Evolutionary conservation across 2,888 invertebrate species (phyloP).

Genomic region (Drosophila ochracea): DNA sequence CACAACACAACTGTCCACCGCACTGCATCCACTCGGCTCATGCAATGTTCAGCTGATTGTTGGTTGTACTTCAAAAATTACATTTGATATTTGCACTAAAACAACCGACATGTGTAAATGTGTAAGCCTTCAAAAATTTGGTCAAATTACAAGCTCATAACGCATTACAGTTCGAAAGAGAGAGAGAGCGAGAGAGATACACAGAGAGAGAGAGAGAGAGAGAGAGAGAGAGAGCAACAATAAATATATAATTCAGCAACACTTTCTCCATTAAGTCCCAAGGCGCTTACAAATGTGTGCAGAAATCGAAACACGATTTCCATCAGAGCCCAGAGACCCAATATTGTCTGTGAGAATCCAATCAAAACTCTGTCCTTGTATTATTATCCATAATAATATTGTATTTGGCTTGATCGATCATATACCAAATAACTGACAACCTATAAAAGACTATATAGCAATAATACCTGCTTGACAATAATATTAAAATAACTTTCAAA

Average conservation of each 20-base stretch:
- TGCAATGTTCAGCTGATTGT: constrained; percentile 10
- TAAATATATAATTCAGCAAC: background rate
- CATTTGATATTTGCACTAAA: constrained; percentile 65
- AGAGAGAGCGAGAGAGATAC: background rate
- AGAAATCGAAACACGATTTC: background rate
- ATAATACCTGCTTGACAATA: no score
- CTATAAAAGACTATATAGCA: background rate
- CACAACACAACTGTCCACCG: background rate
- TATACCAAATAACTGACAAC: background rate
- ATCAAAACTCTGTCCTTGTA: no score
- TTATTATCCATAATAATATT: background rate
- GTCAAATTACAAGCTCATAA: constrained; percentile 46
- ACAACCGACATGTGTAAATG: constrained; percentile 18
- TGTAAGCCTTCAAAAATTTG: constrained; percentile 47
- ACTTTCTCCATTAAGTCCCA: background rate
- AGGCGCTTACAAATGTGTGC: background rate
- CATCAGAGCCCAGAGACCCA: background rate
- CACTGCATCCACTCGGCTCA: background rate
- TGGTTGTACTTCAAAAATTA: constrained; percentile 53
- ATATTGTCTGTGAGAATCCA: background rate
- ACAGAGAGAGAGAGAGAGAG: background rate
- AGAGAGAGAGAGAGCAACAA: background rate
- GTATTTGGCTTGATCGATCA: background rate
- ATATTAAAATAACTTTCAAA: no score
- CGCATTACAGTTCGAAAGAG: background rate